These are phyloP conservation scores for Escarpia spicata DNA, from an alignment of 2,888 invertebrate genomes.

Conservation along the genomic window DNA sequence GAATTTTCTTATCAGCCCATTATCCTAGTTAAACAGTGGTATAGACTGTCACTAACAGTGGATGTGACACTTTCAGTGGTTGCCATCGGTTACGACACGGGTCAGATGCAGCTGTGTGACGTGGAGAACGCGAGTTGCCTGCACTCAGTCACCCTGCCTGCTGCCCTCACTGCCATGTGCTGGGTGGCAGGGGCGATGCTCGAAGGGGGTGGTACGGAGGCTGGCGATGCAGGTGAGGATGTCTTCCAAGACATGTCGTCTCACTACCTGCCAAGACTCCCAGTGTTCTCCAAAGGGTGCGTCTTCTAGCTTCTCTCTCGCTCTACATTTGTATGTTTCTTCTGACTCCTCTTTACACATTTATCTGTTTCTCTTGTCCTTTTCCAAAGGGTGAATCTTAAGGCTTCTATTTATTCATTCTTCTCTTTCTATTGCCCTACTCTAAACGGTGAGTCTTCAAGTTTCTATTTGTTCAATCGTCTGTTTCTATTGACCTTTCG, in stretches of 20 bases:
- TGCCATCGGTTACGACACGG: constrained; percentile 72
- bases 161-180: constrained; percentile 77
- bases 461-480: too few species aligned
- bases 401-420: too few species aligned
- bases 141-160: constrained; percentile 72
- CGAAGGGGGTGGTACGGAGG: constrained; percentile 43
- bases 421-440: too few species aligned
- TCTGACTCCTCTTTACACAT: too few species aligned
- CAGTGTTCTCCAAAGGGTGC: constrained; percentile 47
- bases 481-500: too few species aligned
- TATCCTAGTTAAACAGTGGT: too few species aligned
- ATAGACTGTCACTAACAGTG: too few species aligned
- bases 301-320: background rate
- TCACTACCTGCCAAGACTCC: constrained; percentile 69
- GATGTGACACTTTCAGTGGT: constrained; percentile 55
- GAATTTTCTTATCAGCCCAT: too few species aligned
- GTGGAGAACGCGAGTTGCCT: constrained; percentile 87
- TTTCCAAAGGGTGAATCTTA: too few species aligned
- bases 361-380: too few species aligned
- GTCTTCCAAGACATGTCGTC: constrained; percentile 62
- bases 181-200: constrained; percentile 72
- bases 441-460: too few species aligned
- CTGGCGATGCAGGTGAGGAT: constrained; percentile 43
- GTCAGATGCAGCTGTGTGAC: constrained; percentile 79
- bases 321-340: constrained; percentile 25